Percentiles rank a stretch among this genome's conserved stretches.
phyloP scores from a whole-genome alignment of 2,888 invertebrate genomes.

The Timema cristinae region DNA sequence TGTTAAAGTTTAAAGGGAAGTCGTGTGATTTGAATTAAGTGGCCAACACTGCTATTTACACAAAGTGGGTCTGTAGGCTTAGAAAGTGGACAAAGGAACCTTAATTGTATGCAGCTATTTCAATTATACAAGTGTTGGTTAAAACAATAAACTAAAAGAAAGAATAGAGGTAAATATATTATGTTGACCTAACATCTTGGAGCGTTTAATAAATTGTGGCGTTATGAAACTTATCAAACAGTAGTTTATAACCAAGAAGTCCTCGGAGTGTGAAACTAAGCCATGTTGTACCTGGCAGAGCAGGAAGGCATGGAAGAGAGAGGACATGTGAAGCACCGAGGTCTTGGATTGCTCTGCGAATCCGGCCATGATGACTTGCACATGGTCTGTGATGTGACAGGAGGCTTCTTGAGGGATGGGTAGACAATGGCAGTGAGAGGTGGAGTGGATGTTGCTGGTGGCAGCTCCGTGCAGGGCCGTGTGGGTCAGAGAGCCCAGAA shows the following conservation, averaged over 20 bases:
- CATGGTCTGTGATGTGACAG: constrained; percentile 94
- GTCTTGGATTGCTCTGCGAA: constrained; percentile 95
- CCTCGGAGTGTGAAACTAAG: too few relatives aligned
- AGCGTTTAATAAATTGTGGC: constrained; percentile 14
- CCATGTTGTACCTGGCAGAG: constrained; percentile 87
- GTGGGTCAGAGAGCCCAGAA: constrained; percentile 91
- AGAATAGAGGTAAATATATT: too few relatives aligned
- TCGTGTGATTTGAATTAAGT: too few relatives aligned
- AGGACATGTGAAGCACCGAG: constrained; percentile 91
- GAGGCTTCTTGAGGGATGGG: constrained; percentile 96
- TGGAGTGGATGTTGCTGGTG: constrained; percentile 43
- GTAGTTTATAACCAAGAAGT: too few relatives aligned
- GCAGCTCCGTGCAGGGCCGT: constrained; percentile 60
- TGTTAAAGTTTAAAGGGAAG: too few relatives aligned
- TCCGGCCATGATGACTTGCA: constrained; percentile 93
- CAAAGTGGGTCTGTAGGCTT: too few relatives aligned
- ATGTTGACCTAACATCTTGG: too few relatives aligned
- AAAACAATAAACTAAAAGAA: too few relatives aligned
- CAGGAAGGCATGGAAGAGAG: constrained; percentile 94
- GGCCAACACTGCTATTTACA: too few relatives aligned
- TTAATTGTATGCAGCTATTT: too few relatives aligned
- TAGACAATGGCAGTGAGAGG: constrained; percentile 49
- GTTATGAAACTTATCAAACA: background rate
- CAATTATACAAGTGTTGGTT: too few relatives aligned
- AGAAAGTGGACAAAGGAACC: too few relatives aligned